phyloP scores from a whole-genome alignment of 2,113 vertebrate species.

The Mola mola region DNA sequence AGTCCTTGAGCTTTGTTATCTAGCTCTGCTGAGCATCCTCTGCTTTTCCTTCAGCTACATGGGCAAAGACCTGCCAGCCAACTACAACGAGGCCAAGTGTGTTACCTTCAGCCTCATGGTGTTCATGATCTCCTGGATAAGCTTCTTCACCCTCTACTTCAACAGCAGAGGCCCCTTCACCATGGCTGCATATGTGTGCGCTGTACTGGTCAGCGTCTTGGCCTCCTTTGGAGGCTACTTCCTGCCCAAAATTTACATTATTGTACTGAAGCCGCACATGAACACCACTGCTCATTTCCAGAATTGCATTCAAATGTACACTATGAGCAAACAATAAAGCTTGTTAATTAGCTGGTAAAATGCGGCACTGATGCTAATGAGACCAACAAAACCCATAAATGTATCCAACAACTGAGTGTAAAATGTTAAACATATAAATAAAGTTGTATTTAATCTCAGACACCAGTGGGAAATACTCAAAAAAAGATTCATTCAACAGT shows the following conservation, averaged over 20 bases:
- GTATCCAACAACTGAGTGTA: neutral
- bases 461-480: too few relatives aligned
- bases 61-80: constrained; percentile 88
- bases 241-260: constrained; percentile 82
- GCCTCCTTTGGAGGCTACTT: constrained; percentile 81
- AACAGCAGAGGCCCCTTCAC: constrained; percentile 74
- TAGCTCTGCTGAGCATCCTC: constrained; percentile 73
- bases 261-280: constrained; percentile 77
- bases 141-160: constrained; percentile 82
- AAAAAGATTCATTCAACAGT: neutral
- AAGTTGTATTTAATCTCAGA: neutral
- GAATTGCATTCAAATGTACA: constrained; percentile 86
- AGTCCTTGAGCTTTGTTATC: constrained; percentile 63
- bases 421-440: constrained; percentile 1
- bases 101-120: constrained; percentile 85
- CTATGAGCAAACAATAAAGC: constrained; percentile 77
- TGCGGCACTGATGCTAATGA: too few relatives aligned
- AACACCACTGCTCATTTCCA: constrained; percentile 83
- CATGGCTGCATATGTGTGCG: constrained; percentile 75
- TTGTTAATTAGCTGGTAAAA: neutral
- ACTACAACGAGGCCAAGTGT: constrained; percentile 88
- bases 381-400: neutral
- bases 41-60: constrained; percentile 86
- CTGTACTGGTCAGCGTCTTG: constrained; percentile 76
- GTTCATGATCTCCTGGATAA: constrained; percentile 83